A percentile compares a stretch with the other conserved stretches of the same genome.
Conservation (phyloP, 2,888 invertebrate genomes). For the Odontomyia ornata region DNA sequence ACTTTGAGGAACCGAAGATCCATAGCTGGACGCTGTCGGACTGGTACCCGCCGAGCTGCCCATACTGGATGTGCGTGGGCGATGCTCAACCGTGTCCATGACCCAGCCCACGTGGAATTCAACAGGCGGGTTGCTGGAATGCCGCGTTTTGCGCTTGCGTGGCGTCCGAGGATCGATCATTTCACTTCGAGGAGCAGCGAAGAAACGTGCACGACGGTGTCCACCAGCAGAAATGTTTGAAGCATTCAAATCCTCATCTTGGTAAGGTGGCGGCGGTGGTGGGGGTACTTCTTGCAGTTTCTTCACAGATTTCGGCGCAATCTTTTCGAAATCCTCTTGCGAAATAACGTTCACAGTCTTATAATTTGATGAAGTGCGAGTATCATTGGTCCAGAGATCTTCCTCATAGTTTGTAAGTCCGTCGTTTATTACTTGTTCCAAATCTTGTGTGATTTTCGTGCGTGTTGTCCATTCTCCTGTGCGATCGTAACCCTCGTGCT, state of each 20-base stretch:
- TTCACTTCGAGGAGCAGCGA: constrained; percentile 89
- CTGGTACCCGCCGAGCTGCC: constrained; percentile 85
- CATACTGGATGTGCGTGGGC: constrained; percentile 79
- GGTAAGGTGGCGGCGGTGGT: constrained; percentile 73
- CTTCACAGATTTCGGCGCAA: constrained; percentile 72
- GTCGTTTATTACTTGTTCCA: constrained; percentile 95
- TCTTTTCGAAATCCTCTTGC: constrained; percentile 86
- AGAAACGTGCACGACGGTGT: constrained; percentile 80
- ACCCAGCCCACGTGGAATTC: constrained; percentile 98
- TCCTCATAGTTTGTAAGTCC: constrained; percentile 97
- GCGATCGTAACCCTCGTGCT: constrained; percentile 90
- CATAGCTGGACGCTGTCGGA: constrained; percentile 77
- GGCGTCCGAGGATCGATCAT: constrained; percentile 72
- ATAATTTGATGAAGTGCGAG: constrained; percentile 70
- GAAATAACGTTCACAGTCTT: constrained; percentile 89
- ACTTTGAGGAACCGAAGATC: constrained; percentile 81
- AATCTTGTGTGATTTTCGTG: constrained; percentile 93
- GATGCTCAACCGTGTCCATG: constrained; percentile 88
- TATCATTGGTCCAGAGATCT: constrained; percentile 81
- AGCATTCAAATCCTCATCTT: constrained; percentile 50
- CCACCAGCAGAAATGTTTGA: constrained; percentile 35
- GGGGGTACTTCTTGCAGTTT: constrained; percentile 82
- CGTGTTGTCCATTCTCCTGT: constrained; percentile 90
- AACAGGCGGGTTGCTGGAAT: constrained; percentile 91
- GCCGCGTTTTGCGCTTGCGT: constrained; percentile 89